These are phyloP conservation scores for Montipora cactus DNA, from an alignment of 64 coral and sea anemone genomes.

Conservation along the genomic window DNA sequence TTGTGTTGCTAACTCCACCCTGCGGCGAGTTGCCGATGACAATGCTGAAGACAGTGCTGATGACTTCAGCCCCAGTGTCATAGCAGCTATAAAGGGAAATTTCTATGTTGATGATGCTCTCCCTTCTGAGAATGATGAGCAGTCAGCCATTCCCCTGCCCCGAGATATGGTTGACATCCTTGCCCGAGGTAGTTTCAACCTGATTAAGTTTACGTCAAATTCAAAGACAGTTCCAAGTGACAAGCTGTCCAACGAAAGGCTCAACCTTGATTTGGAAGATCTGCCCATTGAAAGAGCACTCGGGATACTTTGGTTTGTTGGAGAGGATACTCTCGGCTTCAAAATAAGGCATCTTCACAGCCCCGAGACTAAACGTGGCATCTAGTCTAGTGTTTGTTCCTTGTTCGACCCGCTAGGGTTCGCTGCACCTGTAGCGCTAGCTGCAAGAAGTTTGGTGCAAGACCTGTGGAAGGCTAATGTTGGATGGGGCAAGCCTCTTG, in stretches of 20 bases:
- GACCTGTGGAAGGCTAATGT: conserved; percentile 26
- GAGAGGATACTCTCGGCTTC: conserved; percentile 1
- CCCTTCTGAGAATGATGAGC: conserved; percentile 2
- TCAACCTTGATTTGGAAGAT: conserved; percentile 49
- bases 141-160: conserved; percentile 26
- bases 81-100: conserved; percentile 46
- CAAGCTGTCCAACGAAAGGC: neutral
- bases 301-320: conserved; percentile 32
- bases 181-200: conserved; percentile 51
- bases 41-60: conserved; percentile 66
- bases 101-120: conserved; percentile 80
- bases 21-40: conserved; percentile 54
- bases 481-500: neutral
- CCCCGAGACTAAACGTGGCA: conserved; percentile 34
- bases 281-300: conserved; percentile 48
- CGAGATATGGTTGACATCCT: conserved; percentile 28
- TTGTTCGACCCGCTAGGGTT: conserved; percentile 29
- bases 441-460: conserved; percentile 19
- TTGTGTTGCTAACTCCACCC: no score
- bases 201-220: conserved; percentile 54
- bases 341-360: neutral
- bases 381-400: conserved; percentile 21
- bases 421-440: neutral
- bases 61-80: conserved; percentile 24
- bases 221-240: neutral